Percentiles rank a stretch among this genome's conserved stretches.
Conservation (phyloP, 37 sponge, comb jelly and placozoan species). For the Spongia lamella region DNA sequence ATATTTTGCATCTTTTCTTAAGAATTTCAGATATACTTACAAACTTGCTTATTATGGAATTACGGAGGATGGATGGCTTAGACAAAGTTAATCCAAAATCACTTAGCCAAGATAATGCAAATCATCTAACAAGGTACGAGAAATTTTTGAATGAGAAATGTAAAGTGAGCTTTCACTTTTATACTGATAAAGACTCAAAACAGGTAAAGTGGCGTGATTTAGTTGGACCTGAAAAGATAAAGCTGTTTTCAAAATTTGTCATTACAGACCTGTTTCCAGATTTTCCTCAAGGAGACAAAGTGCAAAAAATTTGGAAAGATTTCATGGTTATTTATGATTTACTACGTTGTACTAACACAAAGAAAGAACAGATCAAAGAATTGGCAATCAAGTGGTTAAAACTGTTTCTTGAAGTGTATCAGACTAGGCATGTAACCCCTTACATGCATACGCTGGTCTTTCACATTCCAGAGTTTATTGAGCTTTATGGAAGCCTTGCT, state of each 20-base stretch:
- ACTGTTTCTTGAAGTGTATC: too few species aligned
- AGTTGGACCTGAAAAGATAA: constrained; percentile 20
- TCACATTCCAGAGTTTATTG: too few species aligned
- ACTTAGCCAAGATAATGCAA: too few species aligned
- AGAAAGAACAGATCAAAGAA: too few species aligned
- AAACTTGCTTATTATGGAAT: constrained; percentile 12
- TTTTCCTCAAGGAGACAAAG: background rate
- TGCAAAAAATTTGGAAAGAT: constrained; percentile 11
- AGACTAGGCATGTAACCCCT: too few species aligned
- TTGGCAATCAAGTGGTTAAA: too few species aligned
- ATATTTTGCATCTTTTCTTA: constrained; percentile 24
- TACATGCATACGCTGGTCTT: too few species aligned
- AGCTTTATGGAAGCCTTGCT: too few species aligned
- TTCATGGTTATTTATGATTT: too few species aligned
- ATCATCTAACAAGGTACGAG: constrained; percentile 15
- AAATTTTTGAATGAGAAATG: constrained; percentile 29
- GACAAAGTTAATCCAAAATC: background rate
- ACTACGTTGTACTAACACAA: too few species aligned
- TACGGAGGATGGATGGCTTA: constrained; percentile 10
- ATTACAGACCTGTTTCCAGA: constrained; percentile 3
- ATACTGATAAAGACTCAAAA: background rate
- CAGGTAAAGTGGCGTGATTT: constrained; percentile 19
- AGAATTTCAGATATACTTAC: constrained; percentile 7
- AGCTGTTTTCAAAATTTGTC: constrained; percentile 7
- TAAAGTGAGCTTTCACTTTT: constrained; percentile 4